Evolutionary conservation across 1,140 invertebrate species (phyloP).

Genomic region (Teleopsis dalmanni): DNA sequence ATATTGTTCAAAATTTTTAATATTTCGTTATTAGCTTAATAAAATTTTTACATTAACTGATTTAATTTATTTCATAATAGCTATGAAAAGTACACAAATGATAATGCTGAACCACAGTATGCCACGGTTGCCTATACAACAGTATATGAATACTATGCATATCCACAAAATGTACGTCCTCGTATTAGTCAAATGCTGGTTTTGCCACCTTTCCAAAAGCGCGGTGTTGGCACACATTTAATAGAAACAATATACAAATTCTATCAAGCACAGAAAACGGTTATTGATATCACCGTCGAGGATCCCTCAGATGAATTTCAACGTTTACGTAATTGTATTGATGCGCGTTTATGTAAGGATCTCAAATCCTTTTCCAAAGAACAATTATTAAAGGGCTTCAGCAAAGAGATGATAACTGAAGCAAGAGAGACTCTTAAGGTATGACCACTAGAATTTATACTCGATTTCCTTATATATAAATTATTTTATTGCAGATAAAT

Average conservation of each 20-base stretch:
- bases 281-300: slow-evolving; percentile 88
- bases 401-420: slow-evolving; percentile 66
- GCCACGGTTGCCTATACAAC: slow-evolving; percentile 81
- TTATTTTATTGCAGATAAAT: slow-evolving; percentile 39
- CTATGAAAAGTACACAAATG: slow-evolving; percentile 70
- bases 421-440: slow-evolving; percentile 71
- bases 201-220: slow-evolving; percentile 79
- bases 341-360: slow-evolving; percentile 63
- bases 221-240: slow-evolving; percentile 71
- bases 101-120: slow-evolving; percentile 58
- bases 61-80: slow-evolving; percentile 44
- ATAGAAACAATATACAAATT: slow-evolving; percentile 66
- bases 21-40: background rate
- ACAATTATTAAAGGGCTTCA: slow-evolving; percentile 65
- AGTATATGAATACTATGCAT: slow-evolving; percentile 92
- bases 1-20: background rate
- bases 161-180: slow-evolving; percentile 77
- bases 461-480: background rate
- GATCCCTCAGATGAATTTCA: slow-evolving; percentile 86
- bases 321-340: slow-evolving; percentile 81
- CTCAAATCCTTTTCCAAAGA: slow-evolving; percentile 61
- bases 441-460: background rate
- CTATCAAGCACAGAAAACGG: slow-evolving; percentile 59
- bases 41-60: background rate
- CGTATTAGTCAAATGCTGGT: slow-evolving; percentile 87